Evolutionary conservation across 2,113 vertebrate genomes (phyloP), one percentile per base, ranked within the genome.

Genomic region (Tachysurus vachellii): DNA sequence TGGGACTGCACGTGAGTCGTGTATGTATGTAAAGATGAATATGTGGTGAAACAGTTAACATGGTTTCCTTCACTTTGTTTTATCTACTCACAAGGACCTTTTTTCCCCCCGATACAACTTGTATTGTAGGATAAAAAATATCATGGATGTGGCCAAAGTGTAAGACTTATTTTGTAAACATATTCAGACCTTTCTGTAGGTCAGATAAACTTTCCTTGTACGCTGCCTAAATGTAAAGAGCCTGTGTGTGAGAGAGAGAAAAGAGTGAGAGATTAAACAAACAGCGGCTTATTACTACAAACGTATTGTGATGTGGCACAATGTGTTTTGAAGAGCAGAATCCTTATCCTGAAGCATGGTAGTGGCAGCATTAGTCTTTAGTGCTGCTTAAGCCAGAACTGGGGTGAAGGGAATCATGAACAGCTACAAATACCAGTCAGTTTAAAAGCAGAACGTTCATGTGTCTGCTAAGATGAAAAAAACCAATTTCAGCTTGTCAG

Each of bases 111-210:
- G 5, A 31, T 26, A 80, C 47, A 28, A 44, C 23, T 87, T 36
- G 9, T 73, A 66, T 47, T 86, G 21, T 47, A 57, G 26, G 4
- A 47, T 10, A 59, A 44, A 57, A 23, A 0, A 70, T 12, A 47
- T 19, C 31, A 59, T 81, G 77, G 23, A 42, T 53, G 42, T 70
- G 64, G 36, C 42, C n/a, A 70, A 81, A 68, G 36, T 80, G 53
- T 86, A 54, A 31, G 68, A 86, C 11, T 70, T 57, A 5, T 59
- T 80, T 86, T 86, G 23, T 86, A 86, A 71, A 80, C n/a, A 21
- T 56, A 5, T 9, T 50, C 47, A 50, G 31, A 80, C 7, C 7
- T 56, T 70, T 86, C 13, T 86, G 10, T 80, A 56, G 8, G 54
- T 36, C 17, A 21, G n/a, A 42, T 66, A 17, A 64, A 26, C 4